Evolutionary conservation across 2,113 vertebrate species (phyloP), one percentile per base, ranked within the genome.

Genomic region (Ammospiza caudacuta): DNA sequence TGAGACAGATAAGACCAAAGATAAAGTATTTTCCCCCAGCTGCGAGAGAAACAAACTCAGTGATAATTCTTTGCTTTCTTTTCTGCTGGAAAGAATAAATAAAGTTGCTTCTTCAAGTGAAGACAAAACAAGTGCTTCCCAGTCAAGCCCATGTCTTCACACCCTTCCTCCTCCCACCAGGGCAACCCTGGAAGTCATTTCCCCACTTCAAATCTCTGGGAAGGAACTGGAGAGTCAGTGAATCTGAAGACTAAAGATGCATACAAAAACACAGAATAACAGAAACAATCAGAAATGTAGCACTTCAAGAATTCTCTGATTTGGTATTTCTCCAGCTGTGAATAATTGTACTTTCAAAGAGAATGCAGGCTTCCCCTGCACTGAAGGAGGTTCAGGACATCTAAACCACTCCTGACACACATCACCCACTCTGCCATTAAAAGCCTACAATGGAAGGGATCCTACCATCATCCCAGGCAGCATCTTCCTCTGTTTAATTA

Each of bases 61-160:
- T 24, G 27, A 25, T 69, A 80, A 80, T 37, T 80, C 22, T 51
- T 88, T 72, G 41, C 11, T 69, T 35, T 49, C 39, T 76, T 58
- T 86, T 88, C 70, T 58, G 12, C 24, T 64, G 41, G 12, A 90
- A 92, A 85, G 29, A 90, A 85, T 39, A 70, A 51, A 89, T 15
- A 29, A 86, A 78, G 19, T 59, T 68, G 43, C 39, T 91, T 83
- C 79, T 75, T 52, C 25, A 27, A 86, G n/a, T 41, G 41, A 87
- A 95, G 68, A 77, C 51, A 91, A 87, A 96, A 91, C 22, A 89
- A 91, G 43, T 19, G 52, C 39, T 85, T 85, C 67, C 21, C 70
- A 85, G 43, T 23, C 8, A 19, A 84, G 57, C 9, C 28, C 43
- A 59, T 46, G 14, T 27, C 33, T 84, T 58, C 51, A 70, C 6